These are phyloP conservation scores for Alethe castanea DNA, from an alignment of 2,113 vertebrate genomes.

Conservation along the genomic window DNA sequence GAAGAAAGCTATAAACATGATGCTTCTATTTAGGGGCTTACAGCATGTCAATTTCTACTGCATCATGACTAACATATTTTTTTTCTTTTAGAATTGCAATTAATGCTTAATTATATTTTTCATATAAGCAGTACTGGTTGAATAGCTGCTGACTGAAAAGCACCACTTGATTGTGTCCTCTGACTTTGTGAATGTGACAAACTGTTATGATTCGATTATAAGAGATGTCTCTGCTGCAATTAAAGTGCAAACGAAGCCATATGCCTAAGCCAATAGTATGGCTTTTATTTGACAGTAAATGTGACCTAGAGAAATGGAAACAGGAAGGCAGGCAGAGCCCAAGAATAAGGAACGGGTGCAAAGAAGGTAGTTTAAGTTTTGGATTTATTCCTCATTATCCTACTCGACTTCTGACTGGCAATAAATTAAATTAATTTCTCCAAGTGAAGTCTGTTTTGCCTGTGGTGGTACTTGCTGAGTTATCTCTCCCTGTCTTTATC, in stretches of 20 bases:
- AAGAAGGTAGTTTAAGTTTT: not conserved
- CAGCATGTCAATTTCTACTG: not conserved
- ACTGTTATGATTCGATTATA: not conserved
- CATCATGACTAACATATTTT: not conserved
- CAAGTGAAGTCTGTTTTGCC: not conserved
- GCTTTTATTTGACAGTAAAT: not conserved
- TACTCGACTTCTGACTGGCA: not conserved
- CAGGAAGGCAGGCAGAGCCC: not conserved
- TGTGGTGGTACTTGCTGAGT: not conserved
- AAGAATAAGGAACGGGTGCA: not conserved
- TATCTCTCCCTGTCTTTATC: not conserved
- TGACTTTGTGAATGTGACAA: not conserved
- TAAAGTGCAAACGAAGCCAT: not conserved
- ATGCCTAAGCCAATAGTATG: not conserved
- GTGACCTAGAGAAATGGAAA: not conserved
- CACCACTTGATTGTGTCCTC: not conserved
- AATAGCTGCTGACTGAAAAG: not conserved
- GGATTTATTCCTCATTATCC: not conserved
- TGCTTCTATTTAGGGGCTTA: not conserved
- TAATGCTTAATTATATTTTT: not conserved
- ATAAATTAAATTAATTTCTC: not conserved
- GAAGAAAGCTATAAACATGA: not conserved
- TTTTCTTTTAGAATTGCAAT: not conserved
- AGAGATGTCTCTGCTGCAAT: not conserved
- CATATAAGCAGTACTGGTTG: not conserved